These are phyloP conservation scores for Styela plicata DNA, from an alignment of 23 tunicate genomes.

Conservation along the genomic window DNA sequence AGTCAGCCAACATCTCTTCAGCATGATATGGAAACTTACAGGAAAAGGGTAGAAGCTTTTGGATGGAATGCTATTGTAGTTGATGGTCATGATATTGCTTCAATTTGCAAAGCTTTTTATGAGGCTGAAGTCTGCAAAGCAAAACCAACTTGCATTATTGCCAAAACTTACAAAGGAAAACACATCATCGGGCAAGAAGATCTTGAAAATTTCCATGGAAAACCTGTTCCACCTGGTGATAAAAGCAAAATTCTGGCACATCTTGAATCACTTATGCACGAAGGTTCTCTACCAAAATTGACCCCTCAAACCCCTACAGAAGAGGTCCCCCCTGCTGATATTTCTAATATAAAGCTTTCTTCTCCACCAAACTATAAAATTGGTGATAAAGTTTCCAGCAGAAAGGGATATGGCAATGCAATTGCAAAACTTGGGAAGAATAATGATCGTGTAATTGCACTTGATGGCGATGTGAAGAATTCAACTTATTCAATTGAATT, in stretches of 20 bases:
- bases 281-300: constrained; percentile 34
- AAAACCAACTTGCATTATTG: constrained; percentile 85
- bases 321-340: constrained; percentile 29
- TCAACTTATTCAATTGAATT: constrained; percentile 92
- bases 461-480: constrained; percentile 98
- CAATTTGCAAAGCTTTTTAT: constrained; percentile 57
- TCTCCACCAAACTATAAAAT: constrained; percentile 83
- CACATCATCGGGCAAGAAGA: constrained; percentile 81
- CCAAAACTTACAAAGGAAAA: constrained; percentile 92
- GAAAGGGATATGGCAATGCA: constrained; percentile 84
- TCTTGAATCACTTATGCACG: constrained; percentile 27
- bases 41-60: constrained; percentile 73
- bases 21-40: constrained; percentile 83
- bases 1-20: constrained; percentile 82
- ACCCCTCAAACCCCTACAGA: constrained; percentile 46
- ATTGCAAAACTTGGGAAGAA: constrained; percentile 64
- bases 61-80: constrained; percentile 90
- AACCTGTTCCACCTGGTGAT: constrained; percentile 68
- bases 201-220: constrained; percentile 87
- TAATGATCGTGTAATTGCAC: constrained; percentile 77
- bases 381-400: constrained; percentile 83
- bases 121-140: constrained; percentile 64
- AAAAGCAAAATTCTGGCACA: constrained; percentile 56
- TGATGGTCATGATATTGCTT: constrained; percentile 78
- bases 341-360: constrained; percentile 49